Evolutionary conservation across 2,797 vertebrate species (phyloP).

Genomic region (Phalanger gymnotis): DNA sequence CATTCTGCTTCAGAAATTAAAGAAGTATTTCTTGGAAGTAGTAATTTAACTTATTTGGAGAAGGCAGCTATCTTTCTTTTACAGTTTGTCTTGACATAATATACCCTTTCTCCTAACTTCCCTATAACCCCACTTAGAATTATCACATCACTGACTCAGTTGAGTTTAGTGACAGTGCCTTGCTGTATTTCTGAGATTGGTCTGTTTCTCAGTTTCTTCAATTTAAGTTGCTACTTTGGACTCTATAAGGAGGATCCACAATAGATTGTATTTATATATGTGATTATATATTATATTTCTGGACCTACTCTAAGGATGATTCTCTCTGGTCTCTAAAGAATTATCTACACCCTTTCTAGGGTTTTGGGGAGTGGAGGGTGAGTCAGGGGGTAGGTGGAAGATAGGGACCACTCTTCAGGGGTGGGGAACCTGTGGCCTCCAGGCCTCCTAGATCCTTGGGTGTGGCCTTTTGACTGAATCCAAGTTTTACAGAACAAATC

Average conservation of each 20-base stretch:
- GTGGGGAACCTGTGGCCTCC: no score
- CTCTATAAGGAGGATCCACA: conserved; percentile 28
- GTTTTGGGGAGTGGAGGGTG: neutral
- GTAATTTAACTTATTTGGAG: conserved; percentile 14
- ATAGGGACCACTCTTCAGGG: neutral
- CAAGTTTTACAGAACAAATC: no score
- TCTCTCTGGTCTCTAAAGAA: neutral
- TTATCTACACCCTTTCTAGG: neutral
- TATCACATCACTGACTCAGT: neutral
- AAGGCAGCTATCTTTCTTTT: conserved; percentile 38
- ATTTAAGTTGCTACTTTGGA: neutral
- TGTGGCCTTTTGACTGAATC: no score
- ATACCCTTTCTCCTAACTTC: neutral
- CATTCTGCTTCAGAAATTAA: conserved; percentile 14
- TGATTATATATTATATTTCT: neutral
- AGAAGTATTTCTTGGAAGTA: conserved; percentile 26
- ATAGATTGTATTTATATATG: neutral
- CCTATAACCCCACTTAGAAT: neutral
- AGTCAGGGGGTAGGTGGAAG: no score
- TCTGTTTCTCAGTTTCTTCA: neutral
- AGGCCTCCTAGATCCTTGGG: no score
- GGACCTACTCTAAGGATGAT: neutral
- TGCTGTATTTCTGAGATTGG: conserved; percentile 15
- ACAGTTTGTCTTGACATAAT: neutral
- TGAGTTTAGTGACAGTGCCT: conserved; percentile 25